Evolutionary conservation across 2,888 invertebrate genomes (phyloP), one percentile per base, ranked within the genome.

Genomic region (Xanthia icteritia): DNA sequence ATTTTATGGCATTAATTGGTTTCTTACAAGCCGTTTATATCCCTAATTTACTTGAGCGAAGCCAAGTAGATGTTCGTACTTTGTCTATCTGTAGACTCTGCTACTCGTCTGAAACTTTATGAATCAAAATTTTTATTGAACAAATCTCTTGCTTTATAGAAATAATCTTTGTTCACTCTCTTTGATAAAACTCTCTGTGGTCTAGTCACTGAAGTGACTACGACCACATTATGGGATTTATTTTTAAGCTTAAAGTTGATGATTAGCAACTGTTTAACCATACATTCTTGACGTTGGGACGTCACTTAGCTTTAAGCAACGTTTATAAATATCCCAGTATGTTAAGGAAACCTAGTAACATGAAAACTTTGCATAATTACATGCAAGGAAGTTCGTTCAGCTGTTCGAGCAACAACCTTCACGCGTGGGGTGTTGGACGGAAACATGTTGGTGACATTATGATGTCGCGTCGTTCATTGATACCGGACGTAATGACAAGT

Each of bases 371-470:
- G 15, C 0, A 48, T 54, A 36, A 45, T 63, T 68, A 27, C 2
- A 77, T 45, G 60, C 60, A 17, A 77, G 60, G 60, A 54, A 67
- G 27, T 76, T 15, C n/a, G 13, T 6, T 36, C 2, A 54, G 60
- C 5, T 54, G 8, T 61, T 63, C 13, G 17, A 23, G 0, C 17
- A 11, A 6, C 36, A 54, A 51, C 77, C 77, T 61, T 67, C 45
- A 77, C 45, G 77, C 77, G 77, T 77, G 68, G 68, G 77, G 61
- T 63, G 54, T 54, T 68, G 27, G 31, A 23, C 54, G 68, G 54
- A 68, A 63, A 36, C 27, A 15, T 27, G 15, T 6, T 23, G 36
- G 23, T n/a, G 54, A 48, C 77, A 63, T 54, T 63, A 63, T 11
- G 36, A 11, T 45, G 54, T 63, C 23, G 77, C 61, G 45, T 61